Base-by-base conservation (phyloP, 2,113 vertebrate species). In the Austrofundulus limnaeus region DNA sequence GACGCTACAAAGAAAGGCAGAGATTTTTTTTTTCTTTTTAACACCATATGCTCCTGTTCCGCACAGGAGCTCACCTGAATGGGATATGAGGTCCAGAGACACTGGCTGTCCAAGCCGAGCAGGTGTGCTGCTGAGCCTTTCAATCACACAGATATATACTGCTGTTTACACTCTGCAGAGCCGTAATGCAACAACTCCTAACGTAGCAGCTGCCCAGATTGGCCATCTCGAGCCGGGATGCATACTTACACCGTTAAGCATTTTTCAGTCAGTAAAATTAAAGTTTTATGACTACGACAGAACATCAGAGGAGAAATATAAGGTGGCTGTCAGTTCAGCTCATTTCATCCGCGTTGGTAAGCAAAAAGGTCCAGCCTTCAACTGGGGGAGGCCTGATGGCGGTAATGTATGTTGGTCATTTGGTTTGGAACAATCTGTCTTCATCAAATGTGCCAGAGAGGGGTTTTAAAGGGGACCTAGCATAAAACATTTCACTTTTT, bases 21-120 rank as follows among this genome's bases (percentile, higher is more conserved):
- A 48, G 50, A 17, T 55, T 2, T 61, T 63, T 59, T 38, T 48
- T 59, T 45, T 52, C 37, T 66, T 37, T 60, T 67, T 67, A 4
- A 39, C 53, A 76, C 84, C 83, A 87, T 85, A 87, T 87, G 86
- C 73, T 78, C 70, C 61, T 69, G 82, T 84, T 84, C 75, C 63
- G 39, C 78, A n/a, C 75, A 75, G 77, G 72, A 81, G 75, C 76
- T 66, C 53, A 14, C 24, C 70, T 85, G 83, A 78, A 86, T 74
- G 73, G 82, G 70, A 85, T 67, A 82, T 68, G 78, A 83, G 80
- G 84, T 80, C 84, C 79, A 49, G 76, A 80, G 78, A 82, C 78
- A 50, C 63, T 48, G 73, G 51, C 25, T 72, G 77, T 83, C 87
- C 80, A 74, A 73, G 70, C 70, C n/a, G 68, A 87, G 85, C 84